A percentile compares a stretch with the other conserved stretches of the same genome.
Conservation (phyloP, 2,113 vertebrate genomes). For the Trematomus loennbergii region DNA sequence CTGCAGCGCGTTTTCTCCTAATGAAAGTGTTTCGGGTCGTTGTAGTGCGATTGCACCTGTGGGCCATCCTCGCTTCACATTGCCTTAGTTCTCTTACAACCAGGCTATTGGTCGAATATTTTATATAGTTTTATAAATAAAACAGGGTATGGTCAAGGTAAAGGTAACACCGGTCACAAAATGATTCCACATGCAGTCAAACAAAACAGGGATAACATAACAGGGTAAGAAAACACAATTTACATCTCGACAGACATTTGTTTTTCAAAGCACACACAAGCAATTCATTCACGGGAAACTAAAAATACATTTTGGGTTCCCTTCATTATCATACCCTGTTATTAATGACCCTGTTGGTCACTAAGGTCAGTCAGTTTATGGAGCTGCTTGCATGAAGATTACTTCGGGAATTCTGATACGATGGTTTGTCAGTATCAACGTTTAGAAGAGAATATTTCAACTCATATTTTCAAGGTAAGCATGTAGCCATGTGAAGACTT, state of each 20-base stretch:
- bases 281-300: not conserved
- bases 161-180: conserved; percentile 1
- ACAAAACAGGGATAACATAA: not conserved
- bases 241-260: not conserved
- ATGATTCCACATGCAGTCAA: not conserved
- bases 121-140: not conserved
- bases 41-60: too few relatives aligned
- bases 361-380: not conserved
- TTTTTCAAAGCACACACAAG: not conserved
- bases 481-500: not conserved
- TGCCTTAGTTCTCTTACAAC: not conserved
- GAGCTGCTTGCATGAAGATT: not conserved
- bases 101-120: not conserved
- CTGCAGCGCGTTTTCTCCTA: too few relatives aligned
- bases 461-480: not conserved
- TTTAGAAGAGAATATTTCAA: too few relatives aligned
- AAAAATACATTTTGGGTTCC: not conserved
- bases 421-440: too few relatives aligned
- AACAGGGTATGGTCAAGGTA: conserved; percentile 9
- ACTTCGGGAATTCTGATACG: too few relatives aligned
- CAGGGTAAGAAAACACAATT: not conserved
- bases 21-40: too few relatives aligned
- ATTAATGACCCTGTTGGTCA: not conserved
- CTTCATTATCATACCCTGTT: conserved; percentile 21
- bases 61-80: not conserved